phyloP scores from a whole-genome alignment of 2,888 invertebrate species.

The Tenthredo amoena region DNA sequence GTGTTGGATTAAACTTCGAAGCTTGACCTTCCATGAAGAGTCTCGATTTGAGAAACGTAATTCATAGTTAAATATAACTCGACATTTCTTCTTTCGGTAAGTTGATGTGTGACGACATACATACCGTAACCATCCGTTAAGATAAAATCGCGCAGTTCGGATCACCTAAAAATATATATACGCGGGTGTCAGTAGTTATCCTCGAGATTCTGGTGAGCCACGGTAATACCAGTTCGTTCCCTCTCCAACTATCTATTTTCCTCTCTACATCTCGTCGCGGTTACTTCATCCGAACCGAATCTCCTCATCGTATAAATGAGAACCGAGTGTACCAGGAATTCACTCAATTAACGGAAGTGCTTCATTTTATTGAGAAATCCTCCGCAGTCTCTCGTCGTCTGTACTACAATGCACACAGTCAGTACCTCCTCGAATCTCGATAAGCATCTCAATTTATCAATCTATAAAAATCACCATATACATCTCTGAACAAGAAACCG shows the following conservation, averaged over 20 bases:
- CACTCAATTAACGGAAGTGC: constrained; percentile 24
- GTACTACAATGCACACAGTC: not conserved
- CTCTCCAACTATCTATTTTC: not conserved
- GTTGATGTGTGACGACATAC: not conserved
- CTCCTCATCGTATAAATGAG: constrained; percentile 23
- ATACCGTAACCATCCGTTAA: not conserved
- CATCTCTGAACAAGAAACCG: not conserved
- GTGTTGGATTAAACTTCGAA: not conserved
- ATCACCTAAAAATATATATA: not conserved
- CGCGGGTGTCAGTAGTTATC: not conserved
- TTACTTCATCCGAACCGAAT: constrained; percentile 21
- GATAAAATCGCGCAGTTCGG: not conserved
- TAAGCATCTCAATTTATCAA: not conserved
- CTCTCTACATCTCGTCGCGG: not conserved
- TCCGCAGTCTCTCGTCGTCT: not conserved
- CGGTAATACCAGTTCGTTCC: not conserved
- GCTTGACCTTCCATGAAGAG: constrained; percentile 2
- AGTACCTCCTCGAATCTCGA: not conserved
- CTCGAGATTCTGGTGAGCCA: not conserved
- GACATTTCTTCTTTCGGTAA: not conserved
- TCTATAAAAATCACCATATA: not conserved
- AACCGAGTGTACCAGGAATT: constrained; percentile 7
- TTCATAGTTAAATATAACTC: not conserved
- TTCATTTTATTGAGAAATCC: constrained; percentile 10
- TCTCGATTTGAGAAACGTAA: not conserved